These are phyloP conservation scores for Psilopogon haemacephalus DNA, from an alignment of 2,113 vertebrate species.

Conservation along the genomic window DNA sequence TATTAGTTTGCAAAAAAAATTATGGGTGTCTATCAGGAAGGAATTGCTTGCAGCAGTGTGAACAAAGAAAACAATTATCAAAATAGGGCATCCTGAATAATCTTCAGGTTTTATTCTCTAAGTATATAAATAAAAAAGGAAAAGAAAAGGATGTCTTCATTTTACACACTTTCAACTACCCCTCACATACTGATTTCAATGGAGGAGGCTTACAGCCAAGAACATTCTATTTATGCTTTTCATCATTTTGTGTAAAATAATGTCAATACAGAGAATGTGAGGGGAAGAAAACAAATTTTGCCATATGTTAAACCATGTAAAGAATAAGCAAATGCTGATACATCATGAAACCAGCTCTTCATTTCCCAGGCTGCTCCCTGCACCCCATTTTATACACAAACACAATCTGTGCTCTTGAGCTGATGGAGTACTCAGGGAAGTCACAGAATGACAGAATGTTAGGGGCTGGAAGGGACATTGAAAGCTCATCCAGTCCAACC, in stretches of 20 bases:
- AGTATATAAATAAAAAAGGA: slow-evolving; percentile 7
- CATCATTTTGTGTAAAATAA: slow-evolving; percentile 9
- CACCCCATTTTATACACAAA: background rate
- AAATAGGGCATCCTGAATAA: background rate
- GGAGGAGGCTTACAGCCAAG: background rate
- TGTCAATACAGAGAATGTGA: slow-evolving; percentile 7
- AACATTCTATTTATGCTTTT: slow-evolving; percentile 18
- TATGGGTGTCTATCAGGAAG: background rate
- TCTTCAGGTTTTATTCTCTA: background rate
- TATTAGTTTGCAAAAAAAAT: slow-evolving; percentile 30
- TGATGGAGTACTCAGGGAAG: background rate
- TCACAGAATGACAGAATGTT: too few species aligned
- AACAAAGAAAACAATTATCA: slow-evolving; percentile 34
- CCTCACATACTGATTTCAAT: background rate
- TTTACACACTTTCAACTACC: background rate
- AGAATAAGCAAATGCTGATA: background rate
- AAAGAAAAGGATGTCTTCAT: background rate
- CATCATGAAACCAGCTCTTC: background rate
- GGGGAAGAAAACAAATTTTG: background rate
- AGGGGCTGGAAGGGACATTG: too few species aligned
- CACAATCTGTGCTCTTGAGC: background rate
- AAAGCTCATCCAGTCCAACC: too few species aligned
- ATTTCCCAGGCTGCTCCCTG: background rate
- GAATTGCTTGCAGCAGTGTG: background rate
- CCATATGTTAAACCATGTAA: background rate